Evolutionary conservation across 2,888 invertebrate species (phyloP), one percentile per base, ranked within the genome.

Genomic region (Drosophila birchii): DNA sequence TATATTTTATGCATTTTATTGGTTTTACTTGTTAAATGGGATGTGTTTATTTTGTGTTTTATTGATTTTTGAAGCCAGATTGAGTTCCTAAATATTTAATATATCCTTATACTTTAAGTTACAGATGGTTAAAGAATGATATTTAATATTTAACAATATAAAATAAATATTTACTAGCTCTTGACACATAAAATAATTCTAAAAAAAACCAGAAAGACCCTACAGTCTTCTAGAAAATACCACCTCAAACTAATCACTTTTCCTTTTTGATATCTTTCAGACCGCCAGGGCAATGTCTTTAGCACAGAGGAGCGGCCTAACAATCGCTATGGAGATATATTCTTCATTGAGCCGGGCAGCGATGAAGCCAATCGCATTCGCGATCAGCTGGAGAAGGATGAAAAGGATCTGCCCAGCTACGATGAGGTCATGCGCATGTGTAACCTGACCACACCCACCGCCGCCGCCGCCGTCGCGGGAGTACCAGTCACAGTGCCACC

Each of bases 401-500:
- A 92, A 20, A 91, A 90, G 60, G 92, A 92, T 18, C 78, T 92
- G 72, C 92, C 92, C 41, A 86, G 86, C 63, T 92, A 92, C 53
- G 92, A 92, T 36, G 92, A 92, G 51, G 92, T 91, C n/a, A 91
- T 92, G 79, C 90, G 88, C 23, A 89, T 92, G 86, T 89, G 90
- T 38, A 78, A 80, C 51, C 58, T 88, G 5, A 76, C 81, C 38
- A 47, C 76, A 12, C 73, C 79, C 6, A 79, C 81, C 4, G 73
- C 88, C 12, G 78, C 75, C 5, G 44, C 44, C 44, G 44, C 79
- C 11, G 44, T 78, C 11, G 78, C 77, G 12, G 64, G 68, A 11
- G 11, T 12, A 5, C 43, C 54, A 8, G 51, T 53, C 16, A 11
- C 51, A 38, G n/a, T n/a, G 11, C 44, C 45, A 29, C 3, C 57